Evolutionary conservation across 2,888 invertebrate species (phyloP), one percentile per base, ranked within the genome.

Genomic region (Schizaphis graminum): DNA sequence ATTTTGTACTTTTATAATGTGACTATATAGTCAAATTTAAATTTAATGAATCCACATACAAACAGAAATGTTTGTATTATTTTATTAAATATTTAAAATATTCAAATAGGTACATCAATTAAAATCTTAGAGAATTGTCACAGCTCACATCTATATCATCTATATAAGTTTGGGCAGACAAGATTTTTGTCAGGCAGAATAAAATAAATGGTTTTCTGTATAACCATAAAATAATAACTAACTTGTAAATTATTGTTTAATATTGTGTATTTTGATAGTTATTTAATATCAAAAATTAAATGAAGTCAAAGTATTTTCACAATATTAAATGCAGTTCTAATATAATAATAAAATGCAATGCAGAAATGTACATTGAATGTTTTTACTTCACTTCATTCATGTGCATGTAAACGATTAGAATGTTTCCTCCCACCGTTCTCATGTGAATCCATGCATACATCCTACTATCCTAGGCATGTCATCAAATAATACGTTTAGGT

Each of bases 391-490:
- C 26, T 94, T 87, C 90, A 67, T 94, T 91, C 67, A 67, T 89
- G 49, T 86, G 61, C 91, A 28, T 94, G n/a, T 91, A 94, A 94
- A 94, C 86, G 61, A 94, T 90, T 91, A 94, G 41, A 61, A 86
- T 91, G 86, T 86, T 91, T 85, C 91, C 86, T 94, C 86, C 91
- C 67, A 94, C 85, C 86, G 8, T 91, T 86, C 67, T 53, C 89
- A 56, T 94, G 94, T 94, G 94, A 61, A 94, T n/a, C 49, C 94
- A 94, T 86, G 94, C 94, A 91, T 94, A 94, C 94, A 94, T 94
- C 94, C 93, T 93, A 21, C 53, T 53, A 53, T 53, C 53, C 53
- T 53, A 93, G 89, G 41, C 67, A 41, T 94, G 89, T 41, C 53
- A 41, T 94, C 61, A 53, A 90, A 57, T 85, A 86, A 57, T 91